A percentile compares a stretch with the other conserved stretches of the same genome.
Evolutionary conservation across 2,888 invertebrate species (phyloP).

Genomic region (Cephonodes hylas): DNA sequence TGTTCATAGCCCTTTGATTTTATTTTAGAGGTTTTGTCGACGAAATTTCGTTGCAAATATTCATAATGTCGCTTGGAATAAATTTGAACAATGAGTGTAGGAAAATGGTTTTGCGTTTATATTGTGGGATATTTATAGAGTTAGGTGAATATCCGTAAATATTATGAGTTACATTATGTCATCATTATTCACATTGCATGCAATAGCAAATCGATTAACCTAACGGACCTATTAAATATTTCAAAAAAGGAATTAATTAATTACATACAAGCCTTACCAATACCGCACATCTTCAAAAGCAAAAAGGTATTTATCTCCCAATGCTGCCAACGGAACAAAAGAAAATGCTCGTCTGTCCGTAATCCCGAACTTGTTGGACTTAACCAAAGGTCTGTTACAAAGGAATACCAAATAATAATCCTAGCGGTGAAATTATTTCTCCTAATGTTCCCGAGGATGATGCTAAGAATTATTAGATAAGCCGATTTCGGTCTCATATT

Average conservation of each 20-base stretch:
- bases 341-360: slow-evolving; percentile 10
- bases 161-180: too few species aligned
- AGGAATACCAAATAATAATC: not conserved
- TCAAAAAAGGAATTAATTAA: too few species aligned
- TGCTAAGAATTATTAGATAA: not conserved
- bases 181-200: too few species aligned
- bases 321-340: not conserved
- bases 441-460: not conserved
- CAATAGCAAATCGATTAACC: too few species aligned
- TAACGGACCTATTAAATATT: too few species aligned
- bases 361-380: slow-evolving; percentile 4
- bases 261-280: not conserved
- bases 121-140: too few species aligned
- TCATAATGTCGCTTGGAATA: too few species aligned
- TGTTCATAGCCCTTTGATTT: not conserved
- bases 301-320: not conserved
- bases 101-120: too few species aligned
- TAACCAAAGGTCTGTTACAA: not conserved
- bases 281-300: not conserved
- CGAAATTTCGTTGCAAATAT: too few species aligned
- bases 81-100: too few species aligned
- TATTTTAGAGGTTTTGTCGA: not conserved
- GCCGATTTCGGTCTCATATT: not conserved
- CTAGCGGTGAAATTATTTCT: not conserved
- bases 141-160: too few species aligned